phyloP scores from a whole-genome alignment of 2,888 invertebrate genomes.

The Cetonia aurata region DNA sequence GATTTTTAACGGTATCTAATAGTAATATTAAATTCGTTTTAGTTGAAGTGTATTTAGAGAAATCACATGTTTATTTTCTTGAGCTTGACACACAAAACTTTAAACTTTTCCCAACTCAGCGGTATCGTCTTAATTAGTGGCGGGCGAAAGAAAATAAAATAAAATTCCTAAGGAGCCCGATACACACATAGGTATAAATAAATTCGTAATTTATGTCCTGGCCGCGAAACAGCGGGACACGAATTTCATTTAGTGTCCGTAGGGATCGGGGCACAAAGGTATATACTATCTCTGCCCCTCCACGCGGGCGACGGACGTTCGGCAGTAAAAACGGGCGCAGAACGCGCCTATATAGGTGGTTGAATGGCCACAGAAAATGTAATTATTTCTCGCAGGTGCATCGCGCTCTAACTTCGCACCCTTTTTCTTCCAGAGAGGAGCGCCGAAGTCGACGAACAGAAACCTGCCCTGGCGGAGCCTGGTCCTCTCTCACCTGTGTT shows the following conservation, averaged over 20 bases:
- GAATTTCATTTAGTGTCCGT: slow-evolving; percentile 41
- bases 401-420: slow-evolving; percentile 51
- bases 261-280: slow-evolving; percentile 32
- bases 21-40: too few species aligned
- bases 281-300: slow-evolving; percentile 9
- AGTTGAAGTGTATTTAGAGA: too few species aligned
- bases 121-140: slow-evolving; percentile 31
- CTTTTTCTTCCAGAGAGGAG: slow-evolving; percentile 41
- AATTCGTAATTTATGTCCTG: slow-evolving; percentile 43
- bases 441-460: slow-evolving; percentile 44
- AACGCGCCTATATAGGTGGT: slow-evolving; percentile 40
- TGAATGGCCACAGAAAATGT: slow-evolving; percentile 51
- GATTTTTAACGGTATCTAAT: too few species aligned
- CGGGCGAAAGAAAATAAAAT: slow-evolving; percentile 20
- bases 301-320: slow-evolving; percentile 14
- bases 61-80: too few species aligned
- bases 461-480: slow-evolving; percentile 50
- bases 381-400: slow-evolving; percentile 57
- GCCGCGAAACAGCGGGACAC: slow-evolving; percentile 42
- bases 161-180: slow-evolving; percentile 28
- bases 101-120: neutral
- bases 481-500: slow-evolving; percentile 51
- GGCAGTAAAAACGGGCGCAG: slow-evolving; percentile 38
- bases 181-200: slow-evolving; percentile 20
- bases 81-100: too few species aligned